Base-by-base conservation (phyloP, 1,140 invertebrate species). In the Paraescarpia echinospica region DNA sequence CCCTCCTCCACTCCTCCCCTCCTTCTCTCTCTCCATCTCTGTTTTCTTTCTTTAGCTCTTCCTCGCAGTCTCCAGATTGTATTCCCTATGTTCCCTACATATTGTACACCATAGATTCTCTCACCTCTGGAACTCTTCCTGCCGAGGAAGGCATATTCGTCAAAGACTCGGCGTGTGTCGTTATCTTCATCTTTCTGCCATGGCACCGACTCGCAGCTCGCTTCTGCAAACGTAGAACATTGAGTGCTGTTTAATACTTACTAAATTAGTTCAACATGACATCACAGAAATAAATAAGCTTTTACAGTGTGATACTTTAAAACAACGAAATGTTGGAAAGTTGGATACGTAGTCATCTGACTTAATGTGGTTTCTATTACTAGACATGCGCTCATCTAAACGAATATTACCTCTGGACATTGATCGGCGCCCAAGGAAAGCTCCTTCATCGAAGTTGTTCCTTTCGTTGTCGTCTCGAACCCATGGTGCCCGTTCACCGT, bases 141-240 rank as follows among this genome's bases (percentile, higher is more conserved):
- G 90, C 90, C 90, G 0, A 90, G 90, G 90, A 90, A 90, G 90
- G 8, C 90, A 12, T 90, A 12, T 33, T 90, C 90, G 90, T 90
- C n/a, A 31, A 90, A 90, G n/a, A 12, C 34, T 90, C 35, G 8
- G 4, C 35, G 2, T 41, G 2, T n/a, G 18, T 34, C 35, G 33
- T 2, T n/a, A 4, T 90, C 90, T 34, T 90, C 90, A 12, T 41
- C 90, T 90, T 33, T 90, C 90, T 90, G 33, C 90, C 90, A 90
- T 18, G 90, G 90, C 34, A 90, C 90, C 1, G 33, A 41, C 18
- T 90, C 90, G 90, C 59, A 77, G 59, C 59, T 77, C 59, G 59
- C 59, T 77, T 77, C 59, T 77, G 59, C 4, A 12, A 77, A 77
- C 22, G 14, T 77, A 51, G 0, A 51, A 51, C 48, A 8, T 51